Conservation (phyloP, 2,797 vertebrate species). For the Falco berigora region DNA sequence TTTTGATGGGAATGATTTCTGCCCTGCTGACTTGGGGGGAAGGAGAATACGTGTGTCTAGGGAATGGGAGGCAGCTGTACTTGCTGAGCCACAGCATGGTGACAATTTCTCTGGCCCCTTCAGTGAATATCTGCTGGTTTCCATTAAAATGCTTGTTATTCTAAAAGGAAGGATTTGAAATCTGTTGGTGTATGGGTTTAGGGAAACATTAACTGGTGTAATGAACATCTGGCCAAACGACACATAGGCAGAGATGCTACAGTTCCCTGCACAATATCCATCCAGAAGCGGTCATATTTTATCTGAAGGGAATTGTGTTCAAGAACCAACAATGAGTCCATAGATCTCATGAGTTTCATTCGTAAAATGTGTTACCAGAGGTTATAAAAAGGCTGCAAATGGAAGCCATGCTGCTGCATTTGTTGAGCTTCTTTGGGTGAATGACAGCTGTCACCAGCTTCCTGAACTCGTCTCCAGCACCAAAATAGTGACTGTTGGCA, state of each 20-base stretch:
- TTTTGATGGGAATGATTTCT: not conserved
- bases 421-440: not conserved
- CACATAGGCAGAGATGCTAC: not conserved
- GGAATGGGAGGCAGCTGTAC: not conserved
- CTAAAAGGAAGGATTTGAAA: not conserved
- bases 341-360: not conserved
- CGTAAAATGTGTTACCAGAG: not conserved
- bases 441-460: not conserved
- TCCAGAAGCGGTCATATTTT: not conserved
- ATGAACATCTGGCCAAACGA: slow-evolving; percentile 18
- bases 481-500: not conserved
- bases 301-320: not conserved
- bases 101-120: not conserved
- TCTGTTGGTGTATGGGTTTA: not conserved
- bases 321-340: not conserved
- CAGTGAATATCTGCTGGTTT: not conserved
- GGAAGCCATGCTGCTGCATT: not conserved
- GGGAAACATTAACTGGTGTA: not conserved
- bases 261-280: not conserved
- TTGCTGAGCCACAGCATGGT: not conserved
- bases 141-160: not conserved
- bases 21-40: not conserved
- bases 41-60: not conserved
- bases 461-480: not conserved
- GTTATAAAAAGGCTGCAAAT: not conserved